Conservation (phyloP, 53 echinoderm and acorn worm species). For the Echinarachnius parma region DNA sequence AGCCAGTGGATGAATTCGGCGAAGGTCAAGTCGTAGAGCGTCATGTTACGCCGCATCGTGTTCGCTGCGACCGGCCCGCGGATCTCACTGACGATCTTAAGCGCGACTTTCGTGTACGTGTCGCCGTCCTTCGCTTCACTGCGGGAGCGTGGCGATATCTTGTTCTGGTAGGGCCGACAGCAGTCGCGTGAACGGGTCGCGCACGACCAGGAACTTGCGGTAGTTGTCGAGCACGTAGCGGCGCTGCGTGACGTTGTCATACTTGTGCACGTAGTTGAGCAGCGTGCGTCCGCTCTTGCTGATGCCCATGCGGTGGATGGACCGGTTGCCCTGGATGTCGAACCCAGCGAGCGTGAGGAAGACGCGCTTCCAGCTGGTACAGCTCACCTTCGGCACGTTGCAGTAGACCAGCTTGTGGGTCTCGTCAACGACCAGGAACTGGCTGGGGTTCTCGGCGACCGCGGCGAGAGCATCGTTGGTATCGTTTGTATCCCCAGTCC, state of each 20-base stretch:
- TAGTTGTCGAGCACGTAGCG: constrained; percentile 8
- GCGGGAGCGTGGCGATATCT: constrained; percentile 1
- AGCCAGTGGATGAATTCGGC: constrained; percentile 18
- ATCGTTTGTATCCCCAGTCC: no score
- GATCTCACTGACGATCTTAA: not conserved
- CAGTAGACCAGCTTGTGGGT: constrained; percentile 11
- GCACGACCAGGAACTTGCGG: constrained; percentile 10
- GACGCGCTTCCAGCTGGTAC: constrained; percentile 8
- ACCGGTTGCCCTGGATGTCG: not conserved
- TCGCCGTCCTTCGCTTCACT: not conserved
- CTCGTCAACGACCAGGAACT: constrained; percentile 22
- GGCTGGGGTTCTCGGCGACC: constrained; percentile 1
- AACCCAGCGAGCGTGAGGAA: not conserved
- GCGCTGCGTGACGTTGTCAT: not conserved
- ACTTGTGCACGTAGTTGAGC: constrained; percentile 22
- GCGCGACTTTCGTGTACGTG: not conserved
- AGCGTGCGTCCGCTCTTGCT: not conserved
- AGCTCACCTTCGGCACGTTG: constrained; percentile 19
- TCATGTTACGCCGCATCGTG: not conserved
- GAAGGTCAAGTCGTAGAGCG: constrained; percentile 10
- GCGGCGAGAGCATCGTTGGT: no score
- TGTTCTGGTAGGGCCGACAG: constrained; percentile 19
- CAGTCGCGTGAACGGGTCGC: constrained; percentile 22
- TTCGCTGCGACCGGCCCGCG: not conserved
- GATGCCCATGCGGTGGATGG: not conserved